Base-by-base conservation (phyloP, 2,888 invertebrate species). In the Chaitophorus viminalis region DNA sequence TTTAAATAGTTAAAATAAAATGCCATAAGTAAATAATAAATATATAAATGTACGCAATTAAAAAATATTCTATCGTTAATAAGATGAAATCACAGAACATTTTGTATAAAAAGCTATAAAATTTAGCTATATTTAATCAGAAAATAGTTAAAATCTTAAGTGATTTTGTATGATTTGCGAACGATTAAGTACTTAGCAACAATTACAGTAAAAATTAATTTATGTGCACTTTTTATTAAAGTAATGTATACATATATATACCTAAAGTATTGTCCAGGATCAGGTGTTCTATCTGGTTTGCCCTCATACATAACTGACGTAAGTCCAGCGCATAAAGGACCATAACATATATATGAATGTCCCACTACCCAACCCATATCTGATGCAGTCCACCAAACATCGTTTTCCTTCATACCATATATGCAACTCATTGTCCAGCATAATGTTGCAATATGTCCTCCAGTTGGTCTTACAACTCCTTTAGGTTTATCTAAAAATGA, bases 311-410 rank as follows among this genome's bases (percentile, higher is more conserved):
- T 94, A 33, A 97, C 93, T 82, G 95, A 95, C 0, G 97, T 97
- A 75, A 95, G 93, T 0, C 97, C 96, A 89, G 95, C 94, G 0
- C 97, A 92, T 8, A 98, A 92, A 0, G 98, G 98, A 0, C 95
- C 98, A 90, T 98, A 98, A 91, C 97, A 97, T 90, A 98, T 98
- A 91, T 97, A 98, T 0, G 97, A 98, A 91, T 97, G 98, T 0
- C 98, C 98, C 0, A 98, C 98, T 0, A 98, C 98, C 97, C 97
- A 97, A 21, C 97, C 97, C 84, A 96, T 93, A 91, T 96, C 96
- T 72, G 98, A 98, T 0, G 97, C 96, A 25, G 95, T 95, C 97
- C 98, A 98, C 95, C 98, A 98, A 54, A 95, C 94, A 33, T 97
- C 97, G 21, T 95, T 94, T 14, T 94, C 93, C 72, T 93, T 93